Base-by-base conservation (phyloP, 1,140 invertebrate genomes). In the Parasteatoda tepidariorum region DNA sequence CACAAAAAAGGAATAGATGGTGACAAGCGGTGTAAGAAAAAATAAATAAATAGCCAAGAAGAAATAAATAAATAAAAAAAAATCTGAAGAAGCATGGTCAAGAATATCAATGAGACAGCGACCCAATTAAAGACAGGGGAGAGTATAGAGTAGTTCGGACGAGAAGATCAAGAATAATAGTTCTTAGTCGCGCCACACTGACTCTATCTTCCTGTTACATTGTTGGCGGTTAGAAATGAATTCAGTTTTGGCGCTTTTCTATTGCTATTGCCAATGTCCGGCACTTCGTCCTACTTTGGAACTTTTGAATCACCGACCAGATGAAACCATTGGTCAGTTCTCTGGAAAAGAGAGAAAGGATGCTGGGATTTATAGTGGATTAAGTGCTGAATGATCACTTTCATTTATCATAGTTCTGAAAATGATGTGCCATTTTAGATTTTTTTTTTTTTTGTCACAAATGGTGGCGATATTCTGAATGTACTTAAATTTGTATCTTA, bases 111-210 rank as follows among this genome's bases (percentile, higher is more conserved):
- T 82, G 78, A 82, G 76, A 31, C 30, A 38, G 55, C 78, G 78
- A 82, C 78, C 78, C 78, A 82, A 82, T 82, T 82, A 82, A 82
- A 82, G 76, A 79, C 41, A n/a, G 24, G n/a, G 34, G 55, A 30
- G 73, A 59, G 24, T 2, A 5, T 31, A 33, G 0, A 18, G 4
- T n/a, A 5, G 30, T 30, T 38, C n/a, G 62, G 62, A 78, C 74
- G 18, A 66, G 74, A 78, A 24, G 74, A 66, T 34, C 74, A 66
- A 54, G 64, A 41, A 79, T 54, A 79, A 79, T 79, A 59, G 66
- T 48, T 82, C 78, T 82, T 82, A 82, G 78, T 82, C 78, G 54
- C 78, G 78, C 78, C 78, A 71, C 55, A 33, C 24, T 82, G 67
- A 41, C 33, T 48, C 18, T 34, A 33, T 64, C 78, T 82, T 82